phyloP scores from a whole-genome alignment of 2,797 vertebrate species.

The Paramormyrops hopkinsi region DNA sequence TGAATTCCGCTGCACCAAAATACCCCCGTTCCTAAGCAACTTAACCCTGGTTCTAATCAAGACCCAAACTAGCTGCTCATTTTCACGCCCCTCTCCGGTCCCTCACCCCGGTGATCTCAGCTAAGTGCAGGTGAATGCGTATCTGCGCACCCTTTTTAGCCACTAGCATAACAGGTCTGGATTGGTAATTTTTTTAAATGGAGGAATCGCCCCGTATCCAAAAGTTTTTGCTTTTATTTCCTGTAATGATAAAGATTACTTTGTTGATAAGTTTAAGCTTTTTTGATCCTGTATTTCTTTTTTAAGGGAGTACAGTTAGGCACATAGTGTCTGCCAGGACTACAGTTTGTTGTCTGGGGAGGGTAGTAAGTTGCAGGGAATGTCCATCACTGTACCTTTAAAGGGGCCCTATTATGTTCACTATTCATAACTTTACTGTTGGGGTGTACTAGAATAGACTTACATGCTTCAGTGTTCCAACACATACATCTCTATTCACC shows the following conservation, averaged over 20 bases:
- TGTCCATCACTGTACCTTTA: not conserved
- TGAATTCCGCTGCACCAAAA: not conserved
- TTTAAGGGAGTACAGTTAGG: no score
- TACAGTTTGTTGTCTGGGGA: not conserved
- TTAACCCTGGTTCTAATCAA: not conserved
- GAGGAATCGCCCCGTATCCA: no score
- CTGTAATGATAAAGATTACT: not conserved
- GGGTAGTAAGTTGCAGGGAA: not conserved
- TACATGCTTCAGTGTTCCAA: not conserved
- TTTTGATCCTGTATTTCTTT: not conserved
- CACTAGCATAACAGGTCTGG: not conserved
- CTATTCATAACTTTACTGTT: not conserved
- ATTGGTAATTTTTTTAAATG: not conserved
- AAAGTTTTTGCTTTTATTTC: not conserved
- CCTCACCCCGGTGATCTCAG: not conserved
- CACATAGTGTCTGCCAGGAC: not conserved
- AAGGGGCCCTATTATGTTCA: not conserved
- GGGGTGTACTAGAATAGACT: not conserved
- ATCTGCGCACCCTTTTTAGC: not conserved
- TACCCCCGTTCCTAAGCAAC: not conserved
- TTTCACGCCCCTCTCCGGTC: not conserved
- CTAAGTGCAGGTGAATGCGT: not conserved
- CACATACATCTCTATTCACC: not conserved
- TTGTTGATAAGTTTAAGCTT: not conserved
- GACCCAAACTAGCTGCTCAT: not conserved